Evolutionary conservation across 2,888 invertebrate genomes (phyloP).

Genomic region (Thereva nobilitata): DNA sequence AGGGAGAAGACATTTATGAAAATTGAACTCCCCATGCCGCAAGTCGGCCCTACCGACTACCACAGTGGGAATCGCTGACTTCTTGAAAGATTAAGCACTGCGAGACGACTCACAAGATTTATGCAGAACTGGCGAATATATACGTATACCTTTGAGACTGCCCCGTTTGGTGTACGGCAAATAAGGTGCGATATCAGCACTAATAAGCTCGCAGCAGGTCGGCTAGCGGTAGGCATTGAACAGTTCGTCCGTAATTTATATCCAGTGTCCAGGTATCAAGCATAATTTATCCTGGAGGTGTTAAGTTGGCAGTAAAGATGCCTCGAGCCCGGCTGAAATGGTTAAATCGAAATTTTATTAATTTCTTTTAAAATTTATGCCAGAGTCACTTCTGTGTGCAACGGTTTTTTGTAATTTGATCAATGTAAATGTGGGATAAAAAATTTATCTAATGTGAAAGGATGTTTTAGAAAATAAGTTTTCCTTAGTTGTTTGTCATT

Average conservation of each 20-base stretch:
- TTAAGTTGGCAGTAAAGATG: slow-evolving; percentile 37
- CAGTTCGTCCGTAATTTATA: slow-evolving; percentile 32
- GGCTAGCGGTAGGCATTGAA: slow-evolving; percentile 37
- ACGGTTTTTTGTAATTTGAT: too few relatives aligned
- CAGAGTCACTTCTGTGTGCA: too few relatives aligned
- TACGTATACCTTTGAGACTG: slow-evolving; percentile 10
- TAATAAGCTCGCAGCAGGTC: slow-evolving; percentile 41
- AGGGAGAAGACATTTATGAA: slow-evolving; percentile 22
- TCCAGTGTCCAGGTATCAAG: slow-evolving; percentile 17
- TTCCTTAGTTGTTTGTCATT: too few relatives aligned
- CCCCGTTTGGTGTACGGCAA: slow-evolving; percentile 20
- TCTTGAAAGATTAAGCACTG: slow-evolving; percentile 32
- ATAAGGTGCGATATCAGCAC: slow-evolving; percentile 41
- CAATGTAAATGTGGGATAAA: too few relatives aligned
- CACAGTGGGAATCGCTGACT: slow-evolving; percentile 29
- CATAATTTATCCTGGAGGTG: slow-evolving; percentile 33
- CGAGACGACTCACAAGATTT: slow-evolving; percentile 35
- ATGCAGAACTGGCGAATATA: slow-evolving; percentile 34
- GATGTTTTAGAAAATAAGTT: too few relatives aligned
- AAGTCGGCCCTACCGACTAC: slow-evolving; percentile 22
- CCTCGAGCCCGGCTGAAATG: slow-evolving; percentile 22
- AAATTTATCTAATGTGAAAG: too few relatives aligned
- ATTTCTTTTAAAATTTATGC: too few relatives aligned
- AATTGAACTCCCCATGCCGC: slow-evolving; percentile 21
- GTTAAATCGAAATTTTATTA: background rate